These are phyloP conservation scores for Tachyglossus aculeatus DNA, from an alignment of 2,797 vertebrate species.

Conservation along the genomic window DNA sequence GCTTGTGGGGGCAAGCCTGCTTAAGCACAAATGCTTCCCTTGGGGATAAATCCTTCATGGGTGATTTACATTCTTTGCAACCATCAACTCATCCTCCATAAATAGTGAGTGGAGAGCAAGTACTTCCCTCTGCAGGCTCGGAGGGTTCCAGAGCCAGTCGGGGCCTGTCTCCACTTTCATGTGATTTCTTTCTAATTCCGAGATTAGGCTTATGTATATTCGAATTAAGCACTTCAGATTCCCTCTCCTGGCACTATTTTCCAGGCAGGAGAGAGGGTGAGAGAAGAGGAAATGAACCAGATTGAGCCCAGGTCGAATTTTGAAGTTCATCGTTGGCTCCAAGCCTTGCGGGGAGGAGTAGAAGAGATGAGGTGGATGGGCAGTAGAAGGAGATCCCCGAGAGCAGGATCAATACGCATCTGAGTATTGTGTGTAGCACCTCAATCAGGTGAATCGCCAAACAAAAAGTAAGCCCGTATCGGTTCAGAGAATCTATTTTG, in stretches of 20 bases:
- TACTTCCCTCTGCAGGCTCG: neutral
- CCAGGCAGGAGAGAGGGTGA: neutral
- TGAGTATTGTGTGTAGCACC: neutral
- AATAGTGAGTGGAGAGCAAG: neutral
- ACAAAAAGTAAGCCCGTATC: neutral
- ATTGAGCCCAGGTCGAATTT: neutral
- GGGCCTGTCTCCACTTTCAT: neutral
- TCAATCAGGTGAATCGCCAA: neutral
- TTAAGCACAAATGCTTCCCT: neutral
- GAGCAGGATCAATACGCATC: neutral
- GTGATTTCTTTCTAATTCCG: neutral
- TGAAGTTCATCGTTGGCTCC: neutral
- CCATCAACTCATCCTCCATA: neutral
- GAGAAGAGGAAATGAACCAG: neutral
- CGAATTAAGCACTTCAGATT: neutral
- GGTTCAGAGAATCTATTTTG: neutral
- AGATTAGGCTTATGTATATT: neutral
- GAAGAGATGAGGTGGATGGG: no score
- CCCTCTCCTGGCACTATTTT: neutral
- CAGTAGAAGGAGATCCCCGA: neutral
- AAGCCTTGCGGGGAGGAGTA: rapidly evolving
- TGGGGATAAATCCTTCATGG: neutral
- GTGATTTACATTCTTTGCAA: neutral
- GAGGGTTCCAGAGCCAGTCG: neutral
- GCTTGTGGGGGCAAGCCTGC: neutral